Evolutionary conservation across 2,888 invertebrate species (phyloP), one percentile per base, ranked within the genome.

Genomic region (Megamerina dolium): DNA sequence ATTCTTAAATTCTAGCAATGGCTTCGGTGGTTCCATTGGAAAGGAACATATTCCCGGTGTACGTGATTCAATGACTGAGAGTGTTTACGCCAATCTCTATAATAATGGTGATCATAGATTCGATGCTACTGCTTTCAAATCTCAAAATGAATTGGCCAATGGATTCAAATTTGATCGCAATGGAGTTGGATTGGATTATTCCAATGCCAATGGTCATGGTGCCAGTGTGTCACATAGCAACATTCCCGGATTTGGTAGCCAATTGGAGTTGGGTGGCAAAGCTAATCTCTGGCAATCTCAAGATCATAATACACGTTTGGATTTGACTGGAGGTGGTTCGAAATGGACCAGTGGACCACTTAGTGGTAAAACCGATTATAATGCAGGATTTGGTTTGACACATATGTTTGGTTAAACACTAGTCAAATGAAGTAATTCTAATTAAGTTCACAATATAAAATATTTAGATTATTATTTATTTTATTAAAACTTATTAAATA

Each of bases 161-260:
- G 64, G 65, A 4, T 58, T 63, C 10, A 44, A 60, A 33, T 64
- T 64, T 46, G 57, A 64, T 26, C 59, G 60, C n/a, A 64, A 64
- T 36, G 64, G 65, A 8, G 61, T 57, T 30, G 61, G 57, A 4
- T 46, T 64, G 44, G 61, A 59, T 2, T 63, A 61, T 51, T 54
- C 59, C 1, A 53, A 65, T 32, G 44, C 51, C 18, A 57, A 61
- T 32, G 65, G 64, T 1, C 64, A 64, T 31, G 55, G 58, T 3
- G 61, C 30, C 29, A 48, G 49, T 20, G 39, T 62, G n/a, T 56
- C 55, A 4, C 55, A 63, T 48, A 57, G 57, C 47, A 61, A 55
- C 29, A 56, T 64, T 45, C 64, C 65, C 23, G 58, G 58, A 18
- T 52, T 65, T 19, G 64, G 64, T 16, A 48, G 50, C 13, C 63